These are phyloP conservation scores for Scaptomyza hsui DNA, from an alignment of 1,140 invertebrate species.

Conservation along the genomic window DNA sequence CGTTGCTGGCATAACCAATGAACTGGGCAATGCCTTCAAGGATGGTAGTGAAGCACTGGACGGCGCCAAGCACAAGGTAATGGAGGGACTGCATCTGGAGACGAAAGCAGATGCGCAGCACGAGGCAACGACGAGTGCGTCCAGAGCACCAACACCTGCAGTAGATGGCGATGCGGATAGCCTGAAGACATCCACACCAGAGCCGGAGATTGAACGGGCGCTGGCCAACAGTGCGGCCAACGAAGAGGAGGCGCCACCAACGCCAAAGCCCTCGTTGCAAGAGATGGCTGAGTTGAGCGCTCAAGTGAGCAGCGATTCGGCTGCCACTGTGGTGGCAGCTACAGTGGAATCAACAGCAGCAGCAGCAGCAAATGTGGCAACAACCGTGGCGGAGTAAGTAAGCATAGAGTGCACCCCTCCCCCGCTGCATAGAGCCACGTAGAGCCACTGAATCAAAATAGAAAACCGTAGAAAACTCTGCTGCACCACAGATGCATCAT, in stretches of 20 bases:
- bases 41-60: slow-evolving; percentile 68
- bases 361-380: neutral
- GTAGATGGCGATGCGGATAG: slow-evolving; percentile 65
- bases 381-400: slow-evolving; percentile 20
- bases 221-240: slow-evolving; percentile 58
- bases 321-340: neutral
- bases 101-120: neutral
- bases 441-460: slow-evolving; percentile 34
- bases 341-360: slow-evolving; percentile 1
- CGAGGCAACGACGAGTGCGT: slow-evolving; percentile 33
- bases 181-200: slow-evolving; percentile 77
- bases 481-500: slow-evolving; percentile 24
- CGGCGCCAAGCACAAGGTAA: slow-evolving; percentile 68
- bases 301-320: slow-evolving; percentile 29
- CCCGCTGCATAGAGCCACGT: slow-evolving; percentile 16
- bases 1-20: slow-evolving; percentile 73
- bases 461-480: slow-evolving; percentile 31
- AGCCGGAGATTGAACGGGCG: slow-evolving; percentile 80
- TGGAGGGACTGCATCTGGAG: slow-evolving; percentile 71
- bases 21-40: slow-evolving; percentile 73
- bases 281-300: slow-evolving; percentile 67
- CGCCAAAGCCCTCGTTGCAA: slow-evolving; percentile 74
- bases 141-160: slow-evolving; percentile 55
- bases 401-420: slow-evolving; percentile 14
- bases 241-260: slow-evolving; percentile 69